Percentiles rank a stretch among this genome's conserved stretches.
Conservation (phyloP, 2,113 vertebrate species). For the Sorex araneus region DNA sequence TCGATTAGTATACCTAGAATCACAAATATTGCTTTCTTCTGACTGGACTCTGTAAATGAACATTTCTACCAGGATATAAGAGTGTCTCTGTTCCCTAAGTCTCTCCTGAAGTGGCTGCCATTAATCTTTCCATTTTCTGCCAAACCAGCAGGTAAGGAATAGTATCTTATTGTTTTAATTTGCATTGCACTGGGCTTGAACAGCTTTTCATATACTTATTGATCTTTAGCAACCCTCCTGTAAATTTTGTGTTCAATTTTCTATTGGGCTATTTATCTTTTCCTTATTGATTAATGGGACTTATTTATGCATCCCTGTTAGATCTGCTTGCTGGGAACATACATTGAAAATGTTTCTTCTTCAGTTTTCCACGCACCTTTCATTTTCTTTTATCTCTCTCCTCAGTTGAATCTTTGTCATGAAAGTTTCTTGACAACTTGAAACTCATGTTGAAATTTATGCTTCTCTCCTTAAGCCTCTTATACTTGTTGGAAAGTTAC, state of each 20-base stretch:
- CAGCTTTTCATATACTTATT: neutral
- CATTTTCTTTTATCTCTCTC: neutral
- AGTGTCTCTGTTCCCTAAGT: neutral
- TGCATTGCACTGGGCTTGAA: neutral
- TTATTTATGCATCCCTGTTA: neutral
- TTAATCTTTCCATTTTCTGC: constrained; percentile 21
- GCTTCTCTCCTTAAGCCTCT: neutral
- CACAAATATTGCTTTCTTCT: neutral
- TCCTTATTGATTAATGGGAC: neutral
- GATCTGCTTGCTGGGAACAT: neutral
- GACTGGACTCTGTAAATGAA: neutral
- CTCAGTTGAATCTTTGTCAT: neutral
- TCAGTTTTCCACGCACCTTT: neutral
- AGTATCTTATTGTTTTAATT: constrained; percentile 48
- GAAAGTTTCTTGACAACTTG: neutral
- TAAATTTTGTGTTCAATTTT: constrained; percentile 36
- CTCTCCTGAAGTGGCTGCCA: neutral
- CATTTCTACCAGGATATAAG: too few relatives aligned
- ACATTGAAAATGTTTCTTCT: neutral
- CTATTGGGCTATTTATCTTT: neutral
- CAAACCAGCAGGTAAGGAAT: neutral
- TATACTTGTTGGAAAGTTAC: neutral
- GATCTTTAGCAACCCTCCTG: neutral
- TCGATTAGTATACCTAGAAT: neutral
- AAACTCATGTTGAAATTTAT: neutral